Evolutionary conservation across 2,888 invertebrate genomes (phyloP).

Genomic region (Allophyes oxyacanthae): DNA sequence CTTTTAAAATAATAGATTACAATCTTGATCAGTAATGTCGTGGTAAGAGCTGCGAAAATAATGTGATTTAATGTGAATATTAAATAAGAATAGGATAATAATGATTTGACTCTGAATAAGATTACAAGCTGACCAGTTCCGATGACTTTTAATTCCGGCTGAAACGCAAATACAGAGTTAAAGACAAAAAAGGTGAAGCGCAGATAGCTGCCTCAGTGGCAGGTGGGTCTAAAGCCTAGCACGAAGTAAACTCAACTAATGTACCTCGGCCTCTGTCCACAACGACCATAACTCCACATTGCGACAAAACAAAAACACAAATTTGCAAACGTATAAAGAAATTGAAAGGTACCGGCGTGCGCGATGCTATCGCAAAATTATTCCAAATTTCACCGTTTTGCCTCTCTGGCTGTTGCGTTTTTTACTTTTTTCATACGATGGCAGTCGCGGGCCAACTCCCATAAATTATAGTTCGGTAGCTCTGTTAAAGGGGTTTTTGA

Average conservation of each 20-base stretch:
- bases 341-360: constrained; percentile 85
- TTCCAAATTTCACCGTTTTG: constrained; percentile 89
- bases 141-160: constrained; percentile 36
- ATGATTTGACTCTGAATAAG: no score
- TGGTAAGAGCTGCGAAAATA: no score
- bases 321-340: constrained; percentile 85
- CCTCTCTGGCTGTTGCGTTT: constrained; percentile 68
- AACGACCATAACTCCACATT: constrained; percentile 69
- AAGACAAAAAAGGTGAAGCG: constrained; percentile 30
- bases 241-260: constrained; percentile 52
- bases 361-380: constrained; percentile 88
- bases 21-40: no score
- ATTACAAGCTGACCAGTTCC: background rate
- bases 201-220: constrained; percentile 40
- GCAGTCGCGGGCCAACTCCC: constrained; percentile 78
- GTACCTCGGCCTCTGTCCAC: constrained; percentile 51
- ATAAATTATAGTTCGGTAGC: constrained; percentile 90
- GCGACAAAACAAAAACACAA: constrained; percentile 72
- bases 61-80: no score
- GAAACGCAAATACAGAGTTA: constrained; percentile 32
- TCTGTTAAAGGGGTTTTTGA: constrained; percentile 84
- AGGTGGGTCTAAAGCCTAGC: constrained; percentile 50
- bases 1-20: no score
- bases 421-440: constrained; percentile 78
- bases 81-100: no score